Conservation (phyloP, 2,888 invertebrate genomes). For the Tetrapedia diversipes region DNA sequence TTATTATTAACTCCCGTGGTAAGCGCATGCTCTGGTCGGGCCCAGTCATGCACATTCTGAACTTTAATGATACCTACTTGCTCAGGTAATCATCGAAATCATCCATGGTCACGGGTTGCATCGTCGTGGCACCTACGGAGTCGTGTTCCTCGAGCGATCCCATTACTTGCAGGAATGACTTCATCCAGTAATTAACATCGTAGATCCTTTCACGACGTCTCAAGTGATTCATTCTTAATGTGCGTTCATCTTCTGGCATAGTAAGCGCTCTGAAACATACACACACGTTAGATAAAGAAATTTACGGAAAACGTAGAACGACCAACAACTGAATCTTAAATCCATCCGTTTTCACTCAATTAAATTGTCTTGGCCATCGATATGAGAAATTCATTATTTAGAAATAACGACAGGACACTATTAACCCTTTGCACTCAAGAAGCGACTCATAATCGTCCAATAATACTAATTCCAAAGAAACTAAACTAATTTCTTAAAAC, state of each 20-base stretch:
- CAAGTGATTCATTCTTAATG: slow-evolving; percentile 93
- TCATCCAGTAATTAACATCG: slow-evolving; percentile 95
- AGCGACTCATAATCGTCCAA: no score
- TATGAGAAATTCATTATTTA: no score
- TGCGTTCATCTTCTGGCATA: slow-evolving; percentile 95
- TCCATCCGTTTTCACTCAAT: no score
- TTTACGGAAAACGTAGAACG: no score
- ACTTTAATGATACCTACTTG: slow-evolving; percentile 86
- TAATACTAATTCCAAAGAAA: no score
- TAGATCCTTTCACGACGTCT: slow-evolving; percentile 91
- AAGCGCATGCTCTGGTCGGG: slow-evolving; percentile 79
- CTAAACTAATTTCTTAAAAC: no score
- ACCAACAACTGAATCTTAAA: no score
- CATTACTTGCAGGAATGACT: slow-evolving; percentile 93
- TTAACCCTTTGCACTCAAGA: no score
- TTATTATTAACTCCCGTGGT: slow-evolving; percentile 43
- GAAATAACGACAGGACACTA: no score
- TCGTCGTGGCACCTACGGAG: slow-evolving; percentile 91
- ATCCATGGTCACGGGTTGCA: slow-evolving; percentile 95
- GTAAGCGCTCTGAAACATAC: slow-evolving; percentile 87
- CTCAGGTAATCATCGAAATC: slow-evolving; percentile 95
- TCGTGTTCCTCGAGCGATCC: slow-evolving; percentile 92
- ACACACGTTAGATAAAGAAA: no score
- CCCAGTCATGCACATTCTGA: slow-evolving; percentile 76
- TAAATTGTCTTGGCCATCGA: no score